phyloP scores from a whole-genome alignment of 2,113 vertebrate species.

The Ammodytes marinus region DNA sequence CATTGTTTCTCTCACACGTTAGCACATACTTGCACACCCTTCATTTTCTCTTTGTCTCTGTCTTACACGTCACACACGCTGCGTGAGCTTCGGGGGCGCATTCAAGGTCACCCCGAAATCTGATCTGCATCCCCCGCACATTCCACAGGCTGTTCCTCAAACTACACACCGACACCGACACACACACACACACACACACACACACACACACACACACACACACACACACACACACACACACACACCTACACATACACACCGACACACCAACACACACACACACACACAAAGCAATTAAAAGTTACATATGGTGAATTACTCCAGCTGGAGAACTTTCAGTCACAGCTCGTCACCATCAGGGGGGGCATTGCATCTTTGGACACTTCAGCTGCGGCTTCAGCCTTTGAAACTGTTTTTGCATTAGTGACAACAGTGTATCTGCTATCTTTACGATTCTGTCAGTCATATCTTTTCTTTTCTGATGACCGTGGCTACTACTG shows the following conservation, averaged over 20 bases:
- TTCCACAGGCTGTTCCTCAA: conserved; percentile 75
- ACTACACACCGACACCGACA: conserved; percentile 43
- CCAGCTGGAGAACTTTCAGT: conserved; percentile 38
- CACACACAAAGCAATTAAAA: conserved; percentile 20
- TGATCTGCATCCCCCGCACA: conserved; percentile 77
- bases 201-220: conserved; percentile 17
- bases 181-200: conserved; percentile 28
- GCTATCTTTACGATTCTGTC: neutral
- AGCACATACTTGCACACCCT: neutral
- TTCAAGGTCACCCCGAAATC: conserved; percentile 82
- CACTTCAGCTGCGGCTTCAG: neutral
- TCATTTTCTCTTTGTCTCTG: conserved; percentile 16
- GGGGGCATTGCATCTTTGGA: neutral
- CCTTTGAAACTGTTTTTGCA: conserved; percentile 1
- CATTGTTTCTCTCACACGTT: neutral
- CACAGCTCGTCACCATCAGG: conserved; percentile 28
- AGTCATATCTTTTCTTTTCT: conserved; percentile 18
- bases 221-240: conserved; percentile 19
- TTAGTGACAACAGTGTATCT: neutral
- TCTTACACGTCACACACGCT: conserved; percentile 34
- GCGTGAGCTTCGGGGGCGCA: conserved; percentile 66
- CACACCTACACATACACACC: conserved; percentile 15
- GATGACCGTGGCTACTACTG: neutral
- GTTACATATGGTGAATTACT: conserved; percentile 30
- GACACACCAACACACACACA: conserved; percentile 27